A percentile compares a stretch with the other conserved stretches of the same genome.
Conservation (phyloP, 2,888 invertebrate genomes). For the Epirrhoe tristata region DNA sequence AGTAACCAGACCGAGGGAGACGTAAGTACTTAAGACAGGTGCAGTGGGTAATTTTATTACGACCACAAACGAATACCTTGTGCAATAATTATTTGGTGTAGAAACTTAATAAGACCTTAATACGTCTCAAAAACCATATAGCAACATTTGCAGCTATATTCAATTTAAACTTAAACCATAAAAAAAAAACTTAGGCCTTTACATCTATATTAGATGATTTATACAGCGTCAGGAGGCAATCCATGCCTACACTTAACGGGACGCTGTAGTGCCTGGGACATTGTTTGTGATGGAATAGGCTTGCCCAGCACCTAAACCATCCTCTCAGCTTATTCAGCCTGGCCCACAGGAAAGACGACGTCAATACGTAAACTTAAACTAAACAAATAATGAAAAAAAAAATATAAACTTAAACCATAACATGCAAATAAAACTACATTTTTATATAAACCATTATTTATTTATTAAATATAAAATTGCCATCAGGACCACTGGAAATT, state of each 20-base stretch:
- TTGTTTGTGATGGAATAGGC: too few species aligned
- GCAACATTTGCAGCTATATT: conserved; percentile 27
- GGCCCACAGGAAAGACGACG: too few species aligned
- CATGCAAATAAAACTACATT: conserved; percentile 43
- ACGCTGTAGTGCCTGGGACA: too few species aligned
- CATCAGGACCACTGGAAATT: conserved; percentile 70
- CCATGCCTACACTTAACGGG: too few species aligned
- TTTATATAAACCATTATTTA: conserved; percentile 71
- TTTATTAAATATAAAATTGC: conserved; percentile 81
- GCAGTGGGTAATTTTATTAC: conserved; percentile 46
- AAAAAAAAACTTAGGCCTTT: too few species aligned
- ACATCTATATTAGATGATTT: too few species aligned
- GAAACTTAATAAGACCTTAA: conserved; percentile 37
- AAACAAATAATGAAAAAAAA: not conserved
- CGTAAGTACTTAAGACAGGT: conserved; percentile 36
- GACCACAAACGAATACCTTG: conserved; percentile 36
- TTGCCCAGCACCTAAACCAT: too few species aligned
- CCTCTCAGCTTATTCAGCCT: too few species aligned
- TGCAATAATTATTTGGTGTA: conserved; percentile 33
- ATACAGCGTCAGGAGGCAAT: too few species aligned
- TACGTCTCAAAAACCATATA: conserved; percentile 29
- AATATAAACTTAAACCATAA: conserved; percentile 22
- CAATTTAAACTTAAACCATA: too few species aligned
- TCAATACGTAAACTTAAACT: too few species aligned
- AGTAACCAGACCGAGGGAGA: conserved; percentile 43